These are phyloP conservation scores for Sarcophilus harrisii DNA, from an alignment of 2,797 vertebrate genomes.

Conservation along the genomic window DNA sequence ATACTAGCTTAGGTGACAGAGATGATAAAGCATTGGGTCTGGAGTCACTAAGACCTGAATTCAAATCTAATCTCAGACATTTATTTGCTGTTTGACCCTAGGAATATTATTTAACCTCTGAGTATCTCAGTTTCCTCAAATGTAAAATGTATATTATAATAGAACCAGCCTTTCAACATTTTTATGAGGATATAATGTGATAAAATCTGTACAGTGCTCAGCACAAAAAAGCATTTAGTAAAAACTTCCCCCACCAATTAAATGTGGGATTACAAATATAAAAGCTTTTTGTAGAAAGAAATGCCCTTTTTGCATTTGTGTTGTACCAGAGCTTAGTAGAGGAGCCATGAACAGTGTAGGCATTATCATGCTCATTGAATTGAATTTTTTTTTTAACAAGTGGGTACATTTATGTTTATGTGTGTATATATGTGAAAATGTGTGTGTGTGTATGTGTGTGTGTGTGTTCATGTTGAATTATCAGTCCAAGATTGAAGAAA, in stretches of 20 bases:
- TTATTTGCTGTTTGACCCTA: background rate
- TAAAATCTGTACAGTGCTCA: background rate
- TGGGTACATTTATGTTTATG: background rate
- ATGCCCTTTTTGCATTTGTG: background rate
- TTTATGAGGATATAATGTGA: background rate
- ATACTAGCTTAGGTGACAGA: background rate
- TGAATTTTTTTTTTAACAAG: background rate
- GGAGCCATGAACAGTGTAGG: background rate
- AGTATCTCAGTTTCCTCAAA: background rate
- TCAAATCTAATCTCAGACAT: background rate
- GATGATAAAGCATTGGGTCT: background rate
- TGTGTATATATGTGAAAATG: background rate
- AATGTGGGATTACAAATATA: background rate
- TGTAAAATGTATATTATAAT: background rate
- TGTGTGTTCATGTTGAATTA: background rate
- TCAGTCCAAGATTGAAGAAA: background rate
- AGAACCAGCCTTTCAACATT: background rate
- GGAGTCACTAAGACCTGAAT: background rate
- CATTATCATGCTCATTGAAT: background rate
- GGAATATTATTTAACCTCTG: background rate
- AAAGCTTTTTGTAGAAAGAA: background rate
- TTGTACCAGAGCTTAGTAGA: background rate
- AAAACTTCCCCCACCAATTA: background rate
- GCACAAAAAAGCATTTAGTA: background rate
- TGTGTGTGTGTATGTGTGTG: background rate